phyloP scores from a whole-genome alignment of 2,113 vertebrate species.

The Protobothrops mucrosquamatus region DNA sequence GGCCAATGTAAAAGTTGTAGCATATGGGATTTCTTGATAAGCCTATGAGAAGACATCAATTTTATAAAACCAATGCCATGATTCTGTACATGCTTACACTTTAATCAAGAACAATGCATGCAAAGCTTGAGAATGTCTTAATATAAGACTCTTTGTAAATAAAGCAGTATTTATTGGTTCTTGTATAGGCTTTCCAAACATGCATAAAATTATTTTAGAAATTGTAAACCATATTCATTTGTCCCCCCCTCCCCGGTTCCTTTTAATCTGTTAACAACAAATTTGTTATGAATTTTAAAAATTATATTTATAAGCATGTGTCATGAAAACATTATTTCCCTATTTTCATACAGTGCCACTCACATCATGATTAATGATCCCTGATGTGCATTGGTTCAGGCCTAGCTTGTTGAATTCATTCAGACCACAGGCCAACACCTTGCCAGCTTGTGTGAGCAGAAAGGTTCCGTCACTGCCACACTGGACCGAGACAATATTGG shows the following conservation, averaged over 20 bases:
- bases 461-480: slow-evolving; percentile 94
- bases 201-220: not conserved
- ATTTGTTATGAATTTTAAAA: not conserved
- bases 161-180: not conserved
- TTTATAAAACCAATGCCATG: slow-evolving; percentile 37
- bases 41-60: slow-evolving; percentile 66
- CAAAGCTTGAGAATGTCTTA: not conserved
- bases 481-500: slow-evolving; percentile 84
- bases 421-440: slow-evolving; percentile 94
- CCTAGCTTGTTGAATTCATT: slow-evolving; percentile 97
- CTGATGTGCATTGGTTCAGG: slow-evolving; percentile 91
- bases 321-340: not conserved
- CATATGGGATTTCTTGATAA: slow-evolving; percentile 87
- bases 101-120: slow-evolving; percentile 16
- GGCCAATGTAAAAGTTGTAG: slow-evolving; percentile 88
- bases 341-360: slow-evolving; percentile 35
- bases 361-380: slow-evolving; percentile 90
- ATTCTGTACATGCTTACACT: not conserved
- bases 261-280: not conserved
- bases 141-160: not conserved
- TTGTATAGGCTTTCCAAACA: not conserved
- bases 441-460: slow-evolving; percentile 90
- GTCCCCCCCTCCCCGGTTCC: not conserved
- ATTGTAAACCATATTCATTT: not conserved
- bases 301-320: not conserved